These are phyloP conservation scores for Scolopax rusticola DNA, from an alignment of 2,797 vertebrate genomes.

Conservation along the genomic window DNA sequence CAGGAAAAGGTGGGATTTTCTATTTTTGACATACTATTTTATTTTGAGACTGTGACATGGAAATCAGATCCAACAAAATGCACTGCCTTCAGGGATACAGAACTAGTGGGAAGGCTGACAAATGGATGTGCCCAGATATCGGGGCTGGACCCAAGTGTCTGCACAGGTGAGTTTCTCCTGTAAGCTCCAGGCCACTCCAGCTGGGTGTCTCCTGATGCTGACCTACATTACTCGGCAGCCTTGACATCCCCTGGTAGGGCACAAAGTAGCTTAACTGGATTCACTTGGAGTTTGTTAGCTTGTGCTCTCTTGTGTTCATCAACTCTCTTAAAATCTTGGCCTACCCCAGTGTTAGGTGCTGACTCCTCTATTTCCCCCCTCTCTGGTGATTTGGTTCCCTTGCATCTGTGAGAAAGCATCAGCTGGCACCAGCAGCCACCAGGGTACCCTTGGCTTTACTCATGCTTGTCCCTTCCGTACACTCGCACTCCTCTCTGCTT, in stretches of 20 bases:
- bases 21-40: background rate
- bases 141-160: background rate
- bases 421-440: background rate
- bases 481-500: background rate
- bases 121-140: background rate
- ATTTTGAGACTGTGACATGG: background rate
- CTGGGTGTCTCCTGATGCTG: background rate
- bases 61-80: background rate
- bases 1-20: background rate
- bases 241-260: background rate
- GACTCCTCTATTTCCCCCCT: background rate
- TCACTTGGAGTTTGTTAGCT: background rate
- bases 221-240: background rate
- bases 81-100: background rate
- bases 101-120: background rate
- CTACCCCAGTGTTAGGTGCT: background rate
- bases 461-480: background rate
- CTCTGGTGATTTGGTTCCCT: background rate
- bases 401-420: background rate
- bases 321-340: background rate
- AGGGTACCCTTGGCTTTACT: background rate
- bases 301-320: background rate
- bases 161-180: background rate
- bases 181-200: background rate
- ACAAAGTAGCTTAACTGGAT: background rate